phyloP scores from a whole-genome alignment of 2,797 vertebrate species.

The Tamandua tetradactyla region DNA sequence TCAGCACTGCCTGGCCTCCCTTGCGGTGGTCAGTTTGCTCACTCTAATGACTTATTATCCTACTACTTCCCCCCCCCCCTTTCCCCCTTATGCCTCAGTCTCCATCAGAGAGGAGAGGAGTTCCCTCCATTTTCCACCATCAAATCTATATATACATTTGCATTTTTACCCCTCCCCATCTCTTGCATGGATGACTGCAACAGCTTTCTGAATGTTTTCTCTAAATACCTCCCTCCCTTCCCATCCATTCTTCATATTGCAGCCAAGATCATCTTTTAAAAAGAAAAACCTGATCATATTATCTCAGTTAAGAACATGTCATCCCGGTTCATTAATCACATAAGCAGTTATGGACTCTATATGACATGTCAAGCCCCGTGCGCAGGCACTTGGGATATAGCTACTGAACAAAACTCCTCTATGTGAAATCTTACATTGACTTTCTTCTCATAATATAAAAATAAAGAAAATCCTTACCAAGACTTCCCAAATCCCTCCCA shows the following conservation, averaged over 20 bases:
- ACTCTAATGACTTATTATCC: background rate
- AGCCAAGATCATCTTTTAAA: conserved; percentile 8
- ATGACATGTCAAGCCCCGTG: background rate
- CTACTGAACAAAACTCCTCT: background rate
- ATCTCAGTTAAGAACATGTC: background rate
- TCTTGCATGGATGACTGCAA: background rate
- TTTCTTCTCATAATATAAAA: conserved; percentile 22
- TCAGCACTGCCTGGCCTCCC: background rate
- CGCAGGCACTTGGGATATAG: background rate
- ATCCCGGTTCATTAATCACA: conserved; percentile 21
- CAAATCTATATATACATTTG: background rate
- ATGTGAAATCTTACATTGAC: background rate
- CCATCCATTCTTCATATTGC: background rate
- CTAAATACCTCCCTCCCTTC: background rate
- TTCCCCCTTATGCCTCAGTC: background rate
- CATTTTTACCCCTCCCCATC: background rate
- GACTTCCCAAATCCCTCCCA: background rate
- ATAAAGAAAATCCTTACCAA: background rate
- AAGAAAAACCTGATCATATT: conserved; percentile 12
- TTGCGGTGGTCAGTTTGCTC: background rate
- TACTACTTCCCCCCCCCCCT: background rate
- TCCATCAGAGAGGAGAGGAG: background rate
- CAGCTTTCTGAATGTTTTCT: background rate
- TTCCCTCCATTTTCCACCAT: background rate
- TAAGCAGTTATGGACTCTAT: background rate